Evolutionary conservation across 37 sponge, comb jelly and placozoan species (phyloP).

Genomic region (Agelas oroides): DNA sequence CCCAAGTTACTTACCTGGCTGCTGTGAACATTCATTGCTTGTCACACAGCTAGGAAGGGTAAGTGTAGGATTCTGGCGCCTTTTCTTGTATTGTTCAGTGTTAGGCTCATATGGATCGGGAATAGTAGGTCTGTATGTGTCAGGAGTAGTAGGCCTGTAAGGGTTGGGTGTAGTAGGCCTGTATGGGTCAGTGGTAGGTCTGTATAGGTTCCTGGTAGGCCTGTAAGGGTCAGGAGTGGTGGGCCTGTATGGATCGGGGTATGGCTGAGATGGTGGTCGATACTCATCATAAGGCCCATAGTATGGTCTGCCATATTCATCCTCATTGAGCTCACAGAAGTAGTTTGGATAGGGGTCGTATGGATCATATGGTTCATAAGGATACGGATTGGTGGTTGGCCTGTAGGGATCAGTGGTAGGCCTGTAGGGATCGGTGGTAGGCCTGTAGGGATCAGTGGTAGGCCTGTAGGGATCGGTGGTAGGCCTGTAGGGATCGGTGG

Average conservation of each 20-base stretch:
- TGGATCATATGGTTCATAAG: slow-evolving; percentile 11
- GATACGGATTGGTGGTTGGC: background rate
- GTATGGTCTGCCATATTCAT: slow-evolving; percentile 30
- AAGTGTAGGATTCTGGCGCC: too few relatives aligned
- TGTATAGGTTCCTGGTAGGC: background rate
- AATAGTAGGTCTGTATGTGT: too few relatives aligned
- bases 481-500: too few relatives aligned
- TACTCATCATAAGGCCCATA: slow-evolving; percentile 25
- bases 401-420: too few relatives aligned
- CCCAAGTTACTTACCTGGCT: too few relatives aligned
- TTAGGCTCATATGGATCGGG: background rate
- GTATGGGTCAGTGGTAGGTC: background rate
- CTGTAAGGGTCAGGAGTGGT: background rate
- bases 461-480: too few relatives aligned
- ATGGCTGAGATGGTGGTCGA: background rate
- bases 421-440: background rate
- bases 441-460: too few relatives aligned
- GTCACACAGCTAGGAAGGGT: too few relatives aligned
- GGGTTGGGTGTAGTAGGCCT: background rate
- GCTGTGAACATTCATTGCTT: too few relatives aligned
- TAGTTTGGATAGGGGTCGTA: slow-evolving; percentile 22
- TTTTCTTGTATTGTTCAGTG: background rate
- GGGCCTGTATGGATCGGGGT: too few relatives aligned
- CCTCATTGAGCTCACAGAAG: slow-evolving; percentile 36
- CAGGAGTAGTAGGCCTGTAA: background rate